phyloP scores from a whole-genome alignment of 2,797 vertebrate genomes.

The Tokudaia tokunoshimensis region DNA sequence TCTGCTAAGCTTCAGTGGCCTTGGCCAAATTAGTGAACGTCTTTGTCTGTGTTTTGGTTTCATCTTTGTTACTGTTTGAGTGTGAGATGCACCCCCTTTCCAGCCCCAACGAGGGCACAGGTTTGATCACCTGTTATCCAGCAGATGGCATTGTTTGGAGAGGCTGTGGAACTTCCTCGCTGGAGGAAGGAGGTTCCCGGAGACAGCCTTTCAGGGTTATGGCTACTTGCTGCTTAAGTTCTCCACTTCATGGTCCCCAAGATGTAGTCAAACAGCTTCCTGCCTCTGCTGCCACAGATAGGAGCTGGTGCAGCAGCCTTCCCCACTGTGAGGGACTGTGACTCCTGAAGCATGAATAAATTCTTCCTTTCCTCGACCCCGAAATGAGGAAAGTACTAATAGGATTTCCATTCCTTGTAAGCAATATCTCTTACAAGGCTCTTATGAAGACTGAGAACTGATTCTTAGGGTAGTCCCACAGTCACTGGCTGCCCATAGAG shows the following conservation, averaged over 20 bases:
- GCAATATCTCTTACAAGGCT: not conserved
- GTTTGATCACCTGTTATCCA: not conserved
- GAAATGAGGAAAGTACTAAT: not conserved
- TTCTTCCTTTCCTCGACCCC: not conserved
- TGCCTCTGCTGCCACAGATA: not conserved
- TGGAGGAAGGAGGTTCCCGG: not conserved
- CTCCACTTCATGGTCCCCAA: not conserved
- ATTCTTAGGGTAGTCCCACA: not conserved
- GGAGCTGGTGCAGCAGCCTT: not conserved
- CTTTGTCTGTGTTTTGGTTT: constrained; percentile 19
- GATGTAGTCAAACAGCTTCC: not conserved
- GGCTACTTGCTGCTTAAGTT: not conserved
- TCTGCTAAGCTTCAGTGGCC: not conserved
- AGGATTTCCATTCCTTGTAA: not conserved
- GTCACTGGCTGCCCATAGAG: not conserved
- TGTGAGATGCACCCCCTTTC: not conserved
- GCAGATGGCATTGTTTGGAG: not conserved
- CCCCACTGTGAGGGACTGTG: not conserved
- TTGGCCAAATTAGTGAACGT: not conserved
- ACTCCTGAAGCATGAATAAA: not conserved
- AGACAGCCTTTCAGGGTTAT: not conserved
- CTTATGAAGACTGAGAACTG: not conserved
- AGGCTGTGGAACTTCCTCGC: not conserved
- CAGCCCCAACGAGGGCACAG: not conserved
- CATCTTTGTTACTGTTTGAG: not conserved